Evolutionary conservation across 2,888 invertebrate genomes (phyloP), one percentile per base, ranked within the genome.

Genomic region (Epirrita christyi): DNA sequence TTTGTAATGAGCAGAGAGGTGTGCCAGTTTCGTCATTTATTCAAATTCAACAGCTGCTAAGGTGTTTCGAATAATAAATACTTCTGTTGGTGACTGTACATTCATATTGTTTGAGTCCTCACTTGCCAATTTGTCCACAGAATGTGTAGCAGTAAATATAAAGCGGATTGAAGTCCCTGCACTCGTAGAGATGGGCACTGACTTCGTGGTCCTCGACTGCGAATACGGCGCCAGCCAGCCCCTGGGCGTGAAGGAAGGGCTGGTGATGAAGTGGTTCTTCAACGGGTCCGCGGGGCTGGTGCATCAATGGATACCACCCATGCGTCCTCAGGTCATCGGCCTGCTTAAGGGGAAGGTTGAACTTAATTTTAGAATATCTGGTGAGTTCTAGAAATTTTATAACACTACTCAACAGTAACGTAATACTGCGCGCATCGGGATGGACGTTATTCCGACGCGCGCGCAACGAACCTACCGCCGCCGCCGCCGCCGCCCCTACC

Each of bases 221-320:
- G 85, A 86, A 64, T 88, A 81, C 70, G 78, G 64, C 36, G 73
- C 73, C 0, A 75, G 72, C 10, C 65, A 71, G 1, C 68, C 85
- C 0, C 59, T 60, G 0, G 77, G 71, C 1, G 75, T 78, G 1
- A 44, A 48, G n/a, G 58, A 58, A 5, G 92, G 91, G 0, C 76
- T 92, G 5, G 91, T 92, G 62, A 78, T 92, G 71, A 92, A 92
- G 72, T 92, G 92, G 92, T 92, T 92, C 76, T 91, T 90, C 74
- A 91, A 91, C 68, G 83, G 89, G 0, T 85, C 89, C 28, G 79
- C 87, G 0, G 88, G 88, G 3, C 73, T 90, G 29, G 89, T 92
- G 38, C 92, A 91, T 70, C 92, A 92, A 64, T 92, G 92, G 92
- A 92, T 92, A 66, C 92, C 92, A 7, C 90, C 92, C 0, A 66